Percentiles rank a stretch among this genome's conserved stretches.
Conservation (phyloP, 2,888 invertebrate species). For the Agrotis segetum region DNA sequence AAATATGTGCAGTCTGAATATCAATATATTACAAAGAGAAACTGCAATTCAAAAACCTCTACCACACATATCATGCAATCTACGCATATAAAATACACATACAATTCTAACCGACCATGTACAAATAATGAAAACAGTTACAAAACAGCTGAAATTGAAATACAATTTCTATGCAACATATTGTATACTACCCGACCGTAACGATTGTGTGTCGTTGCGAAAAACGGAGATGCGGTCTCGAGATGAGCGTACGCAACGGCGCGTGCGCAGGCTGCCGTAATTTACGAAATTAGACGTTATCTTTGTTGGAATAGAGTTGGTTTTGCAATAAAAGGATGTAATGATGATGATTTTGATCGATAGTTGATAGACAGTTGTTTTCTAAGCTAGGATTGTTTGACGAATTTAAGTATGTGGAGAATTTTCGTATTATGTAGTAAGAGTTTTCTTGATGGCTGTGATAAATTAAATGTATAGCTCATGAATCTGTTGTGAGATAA, state of each 20-base stretch:
- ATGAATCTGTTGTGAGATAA: no score
- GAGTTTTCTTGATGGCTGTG: no score
- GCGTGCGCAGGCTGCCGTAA: conserved; percentile 46
- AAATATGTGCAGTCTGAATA: neutral
- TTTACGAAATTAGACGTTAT: conserved; percentile 28
- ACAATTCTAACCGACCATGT: neutral
- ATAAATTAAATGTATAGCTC: no score
- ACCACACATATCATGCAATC: neutral
- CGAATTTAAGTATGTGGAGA: conserved; percentile 5
- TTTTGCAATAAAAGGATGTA: conserved; percentile 3
- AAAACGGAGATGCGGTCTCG: conserved; percentile 73
- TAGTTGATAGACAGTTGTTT: conserved; percentile 46
- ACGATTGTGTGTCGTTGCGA: conserved; percentile 69
- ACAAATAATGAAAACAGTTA: conserved; percentile 39
- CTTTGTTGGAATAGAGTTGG: neutral
- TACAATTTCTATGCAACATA: conserved; percentile 57
- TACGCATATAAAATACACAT: neutral
- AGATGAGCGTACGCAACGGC: conserved; percentile 69
- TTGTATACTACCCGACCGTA: conserved; percentile 46
- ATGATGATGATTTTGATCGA: conserved; percentile 40
- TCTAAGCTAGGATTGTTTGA: conserved; percentile 14
- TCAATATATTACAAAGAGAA: neutral
- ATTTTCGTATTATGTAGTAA: conserved; percentile 8
- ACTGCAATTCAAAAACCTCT: neutral
- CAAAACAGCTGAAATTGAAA: conserved; percentile 50